A percentile compares a stretch with the other conserved stretches of the same genome.
These are phyloP conservation scores for Ethmia dodecea DNA, from an alignment of 2,888 invertebrate genomes.

Conservation along the genomic window DNA sequence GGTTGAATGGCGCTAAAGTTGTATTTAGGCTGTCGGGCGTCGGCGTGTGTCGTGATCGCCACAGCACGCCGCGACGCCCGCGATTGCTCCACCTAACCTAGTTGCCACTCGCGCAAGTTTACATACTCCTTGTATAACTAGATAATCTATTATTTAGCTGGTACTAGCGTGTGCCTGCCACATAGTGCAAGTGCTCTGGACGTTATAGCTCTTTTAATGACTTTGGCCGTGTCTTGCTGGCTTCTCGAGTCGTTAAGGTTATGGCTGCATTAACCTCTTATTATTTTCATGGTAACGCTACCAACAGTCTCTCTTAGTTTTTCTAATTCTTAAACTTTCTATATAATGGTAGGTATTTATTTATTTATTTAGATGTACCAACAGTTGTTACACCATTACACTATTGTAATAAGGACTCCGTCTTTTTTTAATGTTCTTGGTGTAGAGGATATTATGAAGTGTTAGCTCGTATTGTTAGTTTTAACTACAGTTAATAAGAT, in stretches of 20 bases:
- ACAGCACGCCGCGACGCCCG: conserved; percentile 3
- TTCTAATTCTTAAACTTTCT: no score
- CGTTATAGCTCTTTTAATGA: conserved; percentile 13
- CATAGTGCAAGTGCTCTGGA: conserved; percentile 4
- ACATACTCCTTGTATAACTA: conserved; percentile 3
- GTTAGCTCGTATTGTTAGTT: no score
- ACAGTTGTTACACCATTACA: no score
- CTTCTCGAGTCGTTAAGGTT: conserved; percentile 7
- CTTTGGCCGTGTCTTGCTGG: conserved; percentile 8
- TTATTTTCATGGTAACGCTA: conserved; percentile 1
- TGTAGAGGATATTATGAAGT: no score
- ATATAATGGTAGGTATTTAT: no score
- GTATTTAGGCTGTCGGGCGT: background rate
- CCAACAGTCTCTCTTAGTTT: no score
- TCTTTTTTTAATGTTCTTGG: no score
- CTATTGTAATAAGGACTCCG: no score
- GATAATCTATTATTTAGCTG: conserved; percentile 11
- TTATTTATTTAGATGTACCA: no score
- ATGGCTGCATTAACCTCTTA: background rate
- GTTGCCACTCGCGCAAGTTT: conserved; percentile 3
- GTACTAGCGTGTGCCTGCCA: background rate
- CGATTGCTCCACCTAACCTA: conserved; percentile 13
- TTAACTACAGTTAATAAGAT: no score
- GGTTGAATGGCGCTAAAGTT: conserved; percentile 4
- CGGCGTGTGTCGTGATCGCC: no score